Base-by-base conservation (phyloP, 2,113 vertebrate genomes). In the Otolemur garnettii region DNA sequence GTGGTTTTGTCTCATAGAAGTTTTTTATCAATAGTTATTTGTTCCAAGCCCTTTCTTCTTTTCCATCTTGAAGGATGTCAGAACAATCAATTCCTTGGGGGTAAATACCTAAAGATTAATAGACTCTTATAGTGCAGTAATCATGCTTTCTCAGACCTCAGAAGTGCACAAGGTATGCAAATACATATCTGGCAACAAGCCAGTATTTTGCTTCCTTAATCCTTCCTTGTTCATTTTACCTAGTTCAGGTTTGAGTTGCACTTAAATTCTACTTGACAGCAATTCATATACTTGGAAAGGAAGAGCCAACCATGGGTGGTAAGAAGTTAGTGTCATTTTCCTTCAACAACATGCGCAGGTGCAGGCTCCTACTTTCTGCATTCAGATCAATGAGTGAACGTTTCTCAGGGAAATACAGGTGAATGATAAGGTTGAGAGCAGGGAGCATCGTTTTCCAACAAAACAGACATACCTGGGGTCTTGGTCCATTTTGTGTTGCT, bases 201-300 rank as follows among this genome's bases (percentile, higher is more conserved):
- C 1, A 4, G 30, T 30, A 17, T 60, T 53, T 79, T 66, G 45
- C 24, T 57, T 55, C 5, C 50, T 68, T 74, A 18, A 22, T 66
- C 69, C 90, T 87, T 59, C 78, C 74, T 45, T 35, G 50, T 94
- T 94, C 45, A 81, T 68, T 91, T 84, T 80, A 85, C 33, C 18
- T 35, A 80, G 13, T 28, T 92, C 74, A 38, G 8, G 12, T 84
- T 21, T 66, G 10, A 66, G n/a, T 50, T 84, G 11, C 33, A 50
- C n/a, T 83, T 89, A 24, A 62, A 22, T 5, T 42, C 64, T 22
- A 1, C 42, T 35, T 95, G 62, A 85, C 30, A 53, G 33, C 9
- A 18, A 59, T 18, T 72, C 22, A 5, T n/a, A 45, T 38, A 53
- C 7, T 53, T 82, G 30, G 62, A 92, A 88, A 42, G 13, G 26